These are phyloP conservation scores for Craniophora ligustri DNA, from an alignment of 2,888 invertebrate genomes.

Conservation along the genomic window DNA sequence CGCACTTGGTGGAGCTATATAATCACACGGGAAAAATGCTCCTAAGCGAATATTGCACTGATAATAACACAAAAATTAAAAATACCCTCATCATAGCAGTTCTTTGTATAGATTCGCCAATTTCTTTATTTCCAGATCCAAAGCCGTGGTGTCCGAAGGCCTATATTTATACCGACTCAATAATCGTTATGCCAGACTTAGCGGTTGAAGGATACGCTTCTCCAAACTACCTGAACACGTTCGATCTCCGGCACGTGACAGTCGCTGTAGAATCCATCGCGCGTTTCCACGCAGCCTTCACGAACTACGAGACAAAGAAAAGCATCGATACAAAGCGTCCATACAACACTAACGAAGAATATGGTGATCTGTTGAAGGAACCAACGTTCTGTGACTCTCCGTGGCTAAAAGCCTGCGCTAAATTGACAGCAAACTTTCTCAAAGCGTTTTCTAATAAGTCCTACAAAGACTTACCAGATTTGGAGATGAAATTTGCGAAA, in stretches of 20 bases:
- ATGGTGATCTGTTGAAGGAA: slow-evolving; percentile 64
- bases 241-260: slow-evolving; percentile 68
- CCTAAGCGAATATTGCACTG: too few species aligned
- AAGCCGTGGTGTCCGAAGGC: slow-evolving; percentile 70
- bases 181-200: slow-evolving; percentile 79
- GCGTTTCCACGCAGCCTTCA: slow-evolving; percentile 75
- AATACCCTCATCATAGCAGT: too few species aligned
- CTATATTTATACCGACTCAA: slow-evolving; percentile 66
- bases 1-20: too few species aligned
- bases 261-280: slow-evolving; percentile 65
- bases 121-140: slow-evolving; percentile 56
- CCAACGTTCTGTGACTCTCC: slow-evolving; percentile 66
- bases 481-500: slow-evolving; percentile 61
- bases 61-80: too few species aligned
- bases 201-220: slow-evolving; percentile 66
- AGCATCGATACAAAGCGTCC: slow-evolving; percentile 33
- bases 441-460: slow-evolving; percentile 66
- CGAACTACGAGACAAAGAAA: slow-evolving; percentile 69
- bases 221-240: slow-evolving; percentile 52
- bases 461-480: slow-evolving; percentile 45
- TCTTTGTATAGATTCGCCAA: neutral
- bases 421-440: slow-evolving; percentile 67
- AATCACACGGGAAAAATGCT: too few species aligned
- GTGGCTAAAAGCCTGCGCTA: slow-evolving; percentile 71
- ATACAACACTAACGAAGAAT: slow-evolving; percentile 62